A percentile compares a stretch with the other conserved stretches of the same genome.
Conservation (phyloP, 2,888 invertebrate genomes). For the Celastrina argiolus region DNA sequence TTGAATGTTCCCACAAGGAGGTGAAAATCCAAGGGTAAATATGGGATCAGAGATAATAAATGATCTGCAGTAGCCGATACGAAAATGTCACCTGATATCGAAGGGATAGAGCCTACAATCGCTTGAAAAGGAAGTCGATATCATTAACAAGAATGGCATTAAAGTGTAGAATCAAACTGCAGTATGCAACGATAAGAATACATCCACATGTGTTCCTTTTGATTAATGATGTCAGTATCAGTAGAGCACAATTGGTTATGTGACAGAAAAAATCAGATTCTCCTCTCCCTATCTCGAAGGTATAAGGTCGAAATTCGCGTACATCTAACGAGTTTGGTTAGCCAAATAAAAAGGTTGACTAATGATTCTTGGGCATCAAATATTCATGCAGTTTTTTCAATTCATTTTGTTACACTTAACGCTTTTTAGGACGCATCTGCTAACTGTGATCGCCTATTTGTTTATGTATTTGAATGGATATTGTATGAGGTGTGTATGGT, state of each 20-base stretch:
- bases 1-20: constrained; percentile 74
- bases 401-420: constrained; percentile 73
- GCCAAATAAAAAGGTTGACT: constrained; percentile 68
- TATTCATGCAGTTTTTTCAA: constrained; percentile 70
- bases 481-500: background rate
- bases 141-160: constrained; percentile 55
- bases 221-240: constrained; percentile 73
- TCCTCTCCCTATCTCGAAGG: constrained; percentile 31
- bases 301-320: constrained; percentile 40
- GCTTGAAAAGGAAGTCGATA: constrained; percentile 37
- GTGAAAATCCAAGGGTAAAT: constrained; percentile 75
- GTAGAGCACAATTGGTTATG: constrained; percentile 58
- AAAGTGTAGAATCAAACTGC: constrained; percentile 63
- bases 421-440: constrained; percentile 71
- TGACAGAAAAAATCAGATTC: constrained; percentile 48
- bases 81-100: constrained; percentile 39
- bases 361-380: constrained; percentile 76
- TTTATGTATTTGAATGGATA: constrained; percentile 28
- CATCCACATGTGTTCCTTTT: constrained; percentile 62
- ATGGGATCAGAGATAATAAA: constrained; percentile 64
- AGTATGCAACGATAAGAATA: constrained; percentile 59
- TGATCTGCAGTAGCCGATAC: constrained; percentile 43
- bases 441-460: constrained; percentile 44
- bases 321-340: constrained; percentile 12
- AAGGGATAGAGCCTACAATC: constrained; percentile 38